These are phyloP conservation scores for Sarcophaga carnaria DNA, from an alignment of 2,888 invertebrate species.

Conservation along the genomic window DNA sequence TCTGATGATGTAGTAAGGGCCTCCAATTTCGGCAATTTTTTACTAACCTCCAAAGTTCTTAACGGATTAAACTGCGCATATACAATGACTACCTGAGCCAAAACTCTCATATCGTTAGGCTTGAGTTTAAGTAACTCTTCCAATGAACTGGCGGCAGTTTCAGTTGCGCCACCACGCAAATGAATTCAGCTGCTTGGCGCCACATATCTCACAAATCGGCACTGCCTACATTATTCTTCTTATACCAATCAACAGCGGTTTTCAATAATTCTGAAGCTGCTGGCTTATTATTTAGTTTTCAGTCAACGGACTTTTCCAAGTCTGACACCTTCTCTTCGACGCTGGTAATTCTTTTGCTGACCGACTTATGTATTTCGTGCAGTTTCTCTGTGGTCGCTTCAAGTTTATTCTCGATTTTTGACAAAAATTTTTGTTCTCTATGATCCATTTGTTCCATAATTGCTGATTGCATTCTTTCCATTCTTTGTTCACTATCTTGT, in stretches of 20 bases:
- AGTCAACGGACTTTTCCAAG: too few species aligned
- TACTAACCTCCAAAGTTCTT: conserved; percentile 88
- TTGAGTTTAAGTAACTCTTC: conserved; percentile 90
- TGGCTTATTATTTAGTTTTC: conserved; percentile 86
- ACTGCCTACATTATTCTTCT: conserved; percentile 88
- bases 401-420: too few species aligned
- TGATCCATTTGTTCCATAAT: too few species aligned
- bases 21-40: conserved; percentile 86
- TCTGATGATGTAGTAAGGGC: conserved; percentile 87
- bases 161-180: conserved; percentile 88
- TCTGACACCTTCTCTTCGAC: too few species aligned
- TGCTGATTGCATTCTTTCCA: too few species aligned
- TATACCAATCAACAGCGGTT: conserved; percentile 93
- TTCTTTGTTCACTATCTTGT: too few species aligned
- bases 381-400: too few species aligned
- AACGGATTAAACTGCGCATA: conserved; percentile 91
- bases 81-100: conserved; percentile 95
- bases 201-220: conserved; percentile 89
- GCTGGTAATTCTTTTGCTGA: too few species aligned
- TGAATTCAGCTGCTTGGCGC: conserved; percentile 93
- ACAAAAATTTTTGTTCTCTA: too few species aligned
- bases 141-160: conserved; percentile 90
- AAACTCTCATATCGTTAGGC: conserved; percentile 89
- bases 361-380: too few species aligned
- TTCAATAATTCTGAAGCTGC: conserved; percentile 90